A percentile compares a stretch with the other conserved stretches of the same genome.
Evolutionary conservation across 1,140 invertebrate genomes (phyloP).

Genomic region (Periplaneta americana): DNA sequence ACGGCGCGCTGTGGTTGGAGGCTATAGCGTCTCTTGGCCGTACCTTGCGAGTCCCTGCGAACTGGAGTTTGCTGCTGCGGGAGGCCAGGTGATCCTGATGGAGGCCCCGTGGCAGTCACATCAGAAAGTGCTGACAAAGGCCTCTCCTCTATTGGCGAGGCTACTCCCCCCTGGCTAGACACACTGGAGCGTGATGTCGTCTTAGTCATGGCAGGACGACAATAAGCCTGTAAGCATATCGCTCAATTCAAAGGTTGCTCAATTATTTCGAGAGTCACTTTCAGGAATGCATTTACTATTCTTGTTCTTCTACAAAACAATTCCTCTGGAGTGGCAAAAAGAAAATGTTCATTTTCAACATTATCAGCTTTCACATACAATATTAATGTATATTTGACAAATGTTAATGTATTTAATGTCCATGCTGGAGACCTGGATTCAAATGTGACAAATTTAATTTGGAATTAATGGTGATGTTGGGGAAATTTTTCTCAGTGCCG

Average conservation of each 20-base stretch:
- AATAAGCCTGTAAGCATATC: slow-evolving; percentile 23
- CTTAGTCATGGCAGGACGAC: slow-evolving; percentile 34
- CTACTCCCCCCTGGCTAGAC: slow-evolving; percentile 32
- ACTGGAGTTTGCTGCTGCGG: slow-evolving; percentile 22
- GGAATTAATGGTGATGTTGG: no score
- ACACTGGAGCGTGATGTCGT: slow-evolving; percentile 41
- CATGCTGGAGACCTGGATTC: no score
- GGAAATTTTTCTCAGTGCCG: no score
- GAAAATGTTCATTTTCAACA: no score
- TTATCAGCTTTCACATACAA: no score
- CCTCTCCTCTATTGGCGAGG: slow-evolving; percentile 21
- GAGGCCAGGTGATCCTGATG: slow-evolving; percentile 7
- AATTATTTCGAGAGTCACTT: no score
- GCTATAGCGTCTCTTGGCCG: slow-evolving; percentile 18
- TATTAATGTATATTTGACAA: no score
- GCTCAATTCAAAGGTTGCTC: neutral
- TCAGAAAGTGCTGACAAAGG: neutral
- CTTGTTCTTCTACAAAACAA: no score
- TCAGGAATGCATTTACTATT: no score
- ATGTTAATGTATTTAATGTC: no score
- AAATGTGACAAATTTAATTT: no score
- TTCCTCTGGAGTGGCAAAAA: no score
- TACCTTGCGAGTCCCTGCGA: slow-evolving; percentile 36
- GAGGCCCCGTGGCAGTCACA: slow-evolving; percentile 6
- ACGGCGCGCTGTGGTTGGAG: slow-evolving; percentile 22